phyloP scores from a whole-genome alignment of 2,797 vertebrate species.

The Lerista edwardsae region DNA sequence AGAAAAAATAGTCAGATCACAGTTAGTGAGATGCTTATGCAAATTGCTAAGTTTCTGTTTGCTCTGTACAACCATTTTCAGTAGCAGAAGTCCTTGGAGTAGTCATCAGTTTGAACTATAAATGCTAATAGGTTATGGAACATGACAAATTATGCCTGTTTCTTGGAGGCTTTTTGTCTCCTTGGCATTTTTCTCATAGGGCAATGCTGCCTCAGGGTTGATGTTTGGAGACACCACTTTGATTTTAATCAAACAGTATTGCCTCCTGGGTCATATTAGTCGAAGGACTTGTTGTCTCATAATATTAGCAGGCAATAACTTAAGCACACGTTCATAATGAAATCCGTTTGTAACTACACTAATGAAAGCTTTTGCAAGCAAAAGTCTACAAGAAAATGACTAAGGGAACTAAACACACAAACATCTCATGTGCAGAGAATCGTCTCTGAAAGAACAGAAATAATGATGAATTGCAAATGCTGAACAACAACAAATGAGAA shows the following conservation, averaged over 20 bases:
- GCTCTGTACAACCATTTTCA: not conserved
- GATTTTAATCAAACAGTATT: conserved; percentile 24
- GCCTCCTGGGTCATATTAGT: conserved; percentile 7
- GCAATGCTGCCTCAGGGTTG: conserved; percentile 4
- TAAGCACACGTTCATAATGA: conserved; percentile 12
- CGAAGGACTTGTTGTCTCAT: conserved; percentile 6
- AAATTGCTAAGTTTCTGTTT: conserved; percentile 17
- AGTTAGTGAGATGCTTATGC: not conserved
- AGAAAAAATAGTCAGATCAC: not conserved
- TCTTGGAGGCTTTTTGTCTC: not conserved
- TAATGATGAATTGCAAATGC: not conserved
- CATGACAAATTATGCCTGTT: not conserved
- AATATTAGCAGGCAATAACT: conserved; percentile 13
- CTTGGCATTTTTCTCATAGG: conserved; percentile 2
- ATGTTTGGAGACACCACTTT: conserved; percentile 10
- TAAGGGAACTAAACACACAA: not conserved
- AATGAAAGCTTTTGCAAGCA: not conserved
- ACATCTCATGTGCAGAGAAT: too few relatives aligned
- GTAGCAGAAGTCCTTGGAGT: not conserved
- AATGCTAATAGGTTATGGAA: not conserved
- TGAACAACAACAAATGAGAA: not conserved
- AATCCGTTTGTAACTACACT: not conserved
- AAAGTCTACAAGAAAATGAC: not conserved
- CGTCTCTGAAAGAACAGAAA: not conserved
- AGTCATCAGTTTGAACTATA: conserved; percentile 19